These are phyloP conservation scores for Ceratotherium simum DNA, from an alignment of 2,113 vertebrate genomes.

Conservation along the genomic window DNA sequence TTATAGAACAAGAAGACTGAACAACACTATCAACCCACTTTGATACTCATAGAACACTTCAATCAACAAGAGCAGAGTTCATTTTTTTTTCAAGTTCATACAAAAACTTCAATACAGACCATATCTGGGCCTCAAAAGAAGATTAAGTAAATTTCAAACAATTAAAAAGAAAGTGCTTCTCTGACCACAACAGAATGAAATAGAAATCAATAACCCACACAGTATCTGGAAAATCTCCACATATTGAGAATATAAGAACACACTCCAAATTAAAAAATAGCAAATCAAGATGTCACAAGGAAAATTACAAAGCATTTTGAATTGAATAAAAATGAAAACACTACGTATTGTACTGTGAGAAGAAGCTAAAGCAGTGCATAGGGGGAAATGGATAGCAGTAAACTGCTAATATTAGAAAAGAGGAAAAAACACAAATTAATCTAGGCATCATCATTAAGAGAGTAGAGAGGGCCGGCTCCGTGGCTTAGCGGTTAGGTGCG, in stretches of 20 bases:
- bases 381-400: too few relatives aligned
- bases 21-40: background rate
- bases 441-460: background rate
- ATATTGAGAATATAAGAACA: background rate
- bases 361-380: too few relatives aligned
- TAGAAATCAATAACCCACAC: background rate
- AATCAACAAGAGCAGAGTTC: background rate
- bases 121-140: background rate
- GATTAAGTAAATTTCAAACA: background rate
- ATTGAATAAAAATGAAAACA: too few relatives aligned
- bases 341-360: too few relatives aligned
- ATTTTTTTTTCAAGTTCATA: background rate
- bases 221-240: background rate
- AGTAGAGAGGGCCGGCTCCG: too few relatives aligned
- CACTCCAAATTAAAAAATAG: too few relatives aligned
- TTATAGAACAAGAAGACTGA: background rate
- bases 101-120: background rate
- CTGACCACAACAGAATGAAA: background rate
- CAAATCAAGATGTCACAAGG: too few relatives aligned
- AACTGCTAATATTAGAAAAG: too few relatives aligned
- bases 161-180: background rate
- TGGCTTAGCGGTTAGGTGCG: too few relatives aligned
- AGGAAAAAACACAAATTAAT: background rate
- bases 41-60: background rate
- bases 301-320: too few relatives aligned